Evolutionary conservation across 64 coral and sea anemone species (phyloP).

Genomic region (Montipora sp.): DNA sequence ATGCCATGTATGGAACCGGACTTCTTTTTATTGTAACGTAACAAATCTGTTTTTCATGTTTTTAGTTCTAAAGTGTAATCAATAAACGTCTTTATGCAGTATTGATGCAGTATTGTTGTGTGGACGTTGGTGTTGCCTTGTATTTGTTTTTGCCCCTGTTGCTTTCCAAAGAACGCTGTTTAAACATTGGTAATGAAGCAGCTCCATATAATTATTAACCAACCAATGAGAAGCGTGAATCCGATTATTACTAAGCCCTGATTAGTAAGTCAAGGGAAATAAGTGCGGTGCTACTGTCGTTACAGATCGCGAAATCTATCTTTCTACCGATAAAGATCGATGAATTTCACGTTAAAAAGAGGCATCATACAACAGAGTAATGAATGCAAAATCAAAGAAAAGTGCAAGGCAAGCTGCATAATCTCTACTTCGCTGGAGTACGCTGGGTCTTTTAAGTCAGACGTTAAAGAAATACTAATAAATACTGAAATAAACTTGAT

Average conservation of each 20-base stretch:
- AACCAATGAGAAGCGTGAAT: constrained; percentile 59
- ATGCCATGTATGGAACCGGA: background rate
- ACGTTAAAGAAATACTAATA: no score
- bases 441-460: no score
- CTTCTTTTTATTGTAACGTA: constrained; percentile 7
- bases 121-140: background rate
- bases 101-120: background rate
- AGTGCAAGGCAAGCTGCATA: no score
- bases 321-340: no score
- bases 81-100: constrained; percentile 3
- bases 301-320: background rate
- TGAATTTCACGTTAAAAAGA: no score
- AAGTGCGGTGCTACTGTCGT: background rate
- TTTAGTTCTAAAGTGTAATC: constrained; percentile 23
- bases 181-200: constrained; percentile 28
- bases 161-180: no score
- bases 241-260: constrained; percentile 49
- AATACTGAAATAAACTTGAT: no score
- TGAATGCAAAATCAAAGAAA: no score
- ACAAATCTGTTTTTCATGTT: background rate
- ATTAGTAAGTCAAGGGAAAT: constrained; percentile 17
- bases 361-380: no score
- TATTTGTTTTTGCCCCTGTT: no score
- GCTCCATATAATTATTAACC: constrained; percentile 61
- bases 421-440: no score